These are phyloP conservation scores for Orgyia antiqua DNA, from an alignment of 2,888 invertebrate genomes.

Conservation along the genomic window DNA sequence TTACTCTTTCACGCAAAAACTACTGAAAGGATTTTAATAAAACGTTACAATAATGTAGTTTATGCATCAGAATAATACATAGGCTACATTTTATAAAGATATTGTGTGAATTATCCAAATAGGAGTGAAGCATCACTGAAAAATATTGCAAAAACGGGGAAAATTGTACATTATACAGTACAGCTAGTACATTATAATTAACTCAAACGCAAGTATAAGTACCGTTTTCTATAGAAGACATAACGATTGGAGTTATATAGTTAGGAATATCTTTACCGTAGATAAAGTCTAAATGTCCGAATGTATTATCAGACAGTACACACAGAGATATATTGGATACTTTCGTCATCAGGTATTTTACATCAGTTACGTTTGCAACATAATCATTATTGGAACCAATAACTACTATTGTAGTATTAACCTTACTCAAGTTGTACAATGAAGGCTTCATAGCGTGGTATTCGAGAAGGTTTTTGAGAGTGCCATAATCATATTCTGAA, in stretches of 20 bases:
- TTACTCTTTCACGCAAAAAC: too few species aligned
- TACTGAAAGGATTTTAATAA: too few species aligned
- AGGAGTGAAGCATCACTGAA: too few species aligned
- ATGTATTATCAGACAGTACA: conserved; percentile 26
- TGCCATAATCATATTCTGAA: conserved; percentile 27
- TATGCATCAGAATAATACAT: too few species aligned
- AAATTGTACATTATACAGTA: too few species aligned
- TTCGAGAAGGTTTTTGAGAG: conserved; percentile 13
- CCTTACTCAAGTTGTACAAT: conserved; percentile 19
- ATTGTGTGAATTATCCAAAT: too few species aligned
- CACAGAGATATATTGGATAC: conserved; percentile 23
- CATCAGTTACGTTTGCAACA: conserved; percentile 25
- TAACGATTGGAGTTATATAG: conserved; percentile 27
- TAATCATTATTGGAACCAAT: conserved; percentile 29
- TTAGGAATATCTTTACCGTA: conserved; percentile 31
- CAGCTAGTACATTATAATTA: too few species aligned
- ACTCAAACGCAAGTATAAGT: conserved; percentile 20
- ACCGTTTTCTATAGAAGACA: conserved; percentile 19
- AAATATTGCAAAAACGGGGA: too few species aligned
- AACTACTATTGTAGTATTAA: conserved; percentile 26
- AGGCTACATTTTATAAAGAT: too few species aligned
- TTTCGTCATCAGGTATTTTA: conserved; percentile 16
- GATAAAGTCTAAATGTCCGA: conserved; percentile 36
- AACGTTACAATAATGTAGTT: too few species aligned
- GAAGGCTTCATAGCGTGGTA: conserved; percentile 27